phyloP scores from a whole-genome alignment of 2,113 vertebrate genomes.

The Leucoraja erinaceus region DNA sequence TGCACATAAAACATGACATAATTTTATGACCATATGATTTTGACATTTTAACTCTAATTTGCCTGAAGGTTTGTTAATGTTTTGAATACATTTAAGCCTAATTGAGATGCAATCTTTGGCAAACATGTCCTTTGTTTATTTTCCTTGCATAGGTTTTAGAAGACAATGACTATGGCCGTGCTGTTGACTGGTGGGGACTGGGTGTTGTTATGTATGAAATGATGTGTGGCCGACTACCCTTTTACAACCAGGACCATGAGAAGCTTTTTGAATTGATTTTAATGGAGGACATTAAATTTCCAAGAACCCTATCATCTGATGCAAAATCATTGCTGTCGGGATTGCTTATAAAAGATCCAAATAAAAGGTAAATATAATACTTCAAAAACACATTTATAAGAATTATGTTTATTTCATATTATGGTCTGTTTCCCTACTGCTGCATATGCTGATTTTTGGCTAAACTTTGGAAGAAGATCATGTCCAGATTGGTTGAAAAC shows the following conservation, averaged over 20 bases:
- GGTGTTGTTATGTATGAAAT: constrained; percentile 97
- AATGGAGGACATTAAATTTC: constrained; percentile 98
- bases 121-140: constrained; percentile 33
- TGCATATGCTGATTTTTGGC: neutral
- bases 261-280: constrained; percentile 95
- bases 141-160: constrained; percentile 74
- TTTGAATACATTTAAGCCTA: neutral
- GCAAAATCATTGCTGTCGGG: constrained; percentile 93
- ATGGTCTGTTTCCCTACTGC: neutral
- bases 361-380: constrained; percentile 71
- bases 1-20: neutral
- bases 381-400: neutral
- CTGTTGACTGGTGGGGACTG: constrained; percentile 96
- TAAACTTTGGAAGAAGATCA: constrained; percentile 11
- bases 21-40: neutral
- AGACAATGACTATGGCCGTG: constrained; percentile 92
- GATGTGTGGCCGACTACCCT: constrained; percentile 93
- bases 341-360: constrained; percentile 95
- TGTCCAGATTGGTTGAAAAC: neutral
- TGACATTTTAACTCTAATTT: neutral
- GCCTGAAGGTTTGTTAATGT: neutral
- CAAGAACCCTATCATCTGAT: constrained; percentile 84
- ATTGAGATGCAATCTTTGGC: neutral
- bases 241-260: constrained; percentile 98
- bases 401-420: neutral